Conservation (phyloP, 1,140 invertebrate genomes). For the Aphelenchoides fujianensis region DNA sequence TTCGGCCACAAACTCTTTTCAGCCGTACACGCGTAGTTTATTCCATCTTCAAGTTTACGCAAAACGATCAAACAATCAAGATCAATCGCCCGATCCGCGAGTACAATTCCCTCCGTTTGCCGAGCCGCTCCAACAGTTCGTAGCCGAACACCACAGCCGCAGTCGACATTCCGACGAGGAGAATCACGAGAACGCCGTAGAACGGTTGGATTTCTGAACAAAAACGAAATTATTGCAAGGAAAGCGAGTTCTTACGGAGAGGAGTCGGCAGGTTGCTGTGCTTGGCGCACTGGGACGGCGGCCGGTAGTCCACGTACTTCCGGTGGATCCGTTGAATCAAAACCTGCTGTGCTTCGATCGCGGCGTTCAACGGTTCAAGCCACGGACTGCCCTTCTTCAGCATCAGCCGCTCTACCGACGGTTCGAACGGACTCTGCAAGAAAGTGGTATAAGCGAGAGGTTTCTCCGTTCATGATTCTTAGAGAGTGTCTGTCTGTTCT, state of each 20-base stretch:
- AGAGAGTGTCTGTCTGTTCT: no score
- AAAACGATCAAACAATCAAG: no score
- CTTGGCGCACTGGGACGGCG: background rate
- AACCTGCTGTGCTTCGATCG: background rate
- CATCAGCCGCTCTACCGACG: conserved; percentile 11
- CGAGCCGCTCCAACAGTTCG: no score
- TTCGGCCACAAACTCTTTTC: no score
- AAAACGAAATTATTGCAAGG: background rate
- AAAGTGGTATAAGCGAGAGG: no score
- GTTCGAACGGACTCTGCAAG: background rate
- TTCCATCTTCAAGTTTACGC: no score
- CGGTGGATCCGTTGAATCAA: background rate
- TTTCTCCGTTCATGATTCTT: no score
- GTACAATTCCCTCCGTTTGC: no score
- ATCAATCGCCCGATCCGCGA: no score
- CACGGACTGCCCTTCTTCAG: conserved; percentile 3
- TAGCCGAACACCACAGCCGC: no score
- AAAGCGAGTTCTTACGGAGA: background rate
- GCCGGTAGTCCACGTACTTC: background rate
- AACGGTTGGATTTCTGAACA: background rate
- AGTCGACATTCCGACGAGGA: background rate
- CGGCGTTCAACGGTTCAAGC: background rate
- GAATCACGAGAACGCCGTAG: background rate
- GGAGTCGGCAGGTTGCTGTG: background rate
- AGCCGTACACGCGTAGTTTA: no score